A percentile compares a stretch with the other conserved stretches of the same genome.
Conservation (phyloP, 2,888 invertebrate genomes). For the Meliscaeva auricollis region DNA sequence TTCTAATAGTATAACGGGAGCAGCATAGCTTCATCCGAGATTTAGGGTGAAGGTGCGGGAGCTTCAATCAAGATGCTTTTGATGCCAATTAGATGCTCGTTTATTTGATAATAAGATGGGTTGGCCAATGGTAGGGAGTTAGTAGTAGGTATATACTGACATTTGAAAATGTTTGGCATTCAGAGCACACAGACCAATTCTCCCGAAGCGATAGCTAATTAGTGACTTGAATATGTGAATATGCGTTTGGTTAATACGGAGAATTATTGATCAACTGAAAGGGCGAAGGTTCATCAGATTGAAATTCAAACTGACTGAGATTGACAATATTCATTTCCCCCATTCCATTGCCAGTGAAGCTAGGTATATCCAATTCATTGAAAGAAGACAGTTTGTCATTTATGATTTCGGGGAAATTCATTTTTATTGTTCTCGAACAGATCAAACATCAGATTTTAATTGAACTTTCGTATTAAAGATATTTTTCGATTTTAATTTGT, state of each 20-base stretch:
- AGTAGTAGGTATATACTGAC: conserved; percentile 13
- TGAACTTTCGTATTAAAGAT: no score
- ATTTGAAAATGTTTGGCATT: conserved; percentile 60
- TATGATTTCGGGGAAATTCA: no score
- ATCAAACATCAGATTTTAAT: no score
- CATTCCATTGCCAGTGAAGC: no score
- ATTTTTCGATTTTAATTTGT: no score
- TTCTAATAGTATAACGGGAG: background rate
- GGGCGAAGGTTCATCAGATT: conserved; percentile 21
- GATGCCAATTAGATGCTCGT: conserved; percentile 74
- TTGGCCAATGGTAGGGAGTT: conserved; percentile 16
- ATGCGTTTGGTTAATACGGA: conserved; percentile 21
- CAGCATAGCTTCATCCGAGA: background rate
- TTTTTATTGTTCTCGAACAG: no score
- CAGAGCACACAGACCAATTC: conserved; percentile 51
- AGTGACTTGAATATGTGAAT: conserved; percentile 64
- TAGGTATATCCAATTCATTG: no score
- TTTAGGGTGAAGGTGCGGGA: conserved; percentile 10
- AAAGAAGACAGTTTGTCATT: background rate
- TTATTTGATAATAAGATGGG: conserved; percentile 72
- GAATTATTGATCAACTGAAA: conserved; percentile 20
- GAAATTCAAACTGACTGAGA: conserved; percentile 12
- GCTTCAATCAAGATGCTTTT: conserved; percentile 72
- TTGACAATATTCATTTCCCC: conserved; percentile 32
- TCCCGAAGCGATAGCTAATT: conserved; percentile 61